phyloP scores from a whole-genome alignment of 2,113 vertebrate genomes.

The Tragulus kanchil region DNA sequence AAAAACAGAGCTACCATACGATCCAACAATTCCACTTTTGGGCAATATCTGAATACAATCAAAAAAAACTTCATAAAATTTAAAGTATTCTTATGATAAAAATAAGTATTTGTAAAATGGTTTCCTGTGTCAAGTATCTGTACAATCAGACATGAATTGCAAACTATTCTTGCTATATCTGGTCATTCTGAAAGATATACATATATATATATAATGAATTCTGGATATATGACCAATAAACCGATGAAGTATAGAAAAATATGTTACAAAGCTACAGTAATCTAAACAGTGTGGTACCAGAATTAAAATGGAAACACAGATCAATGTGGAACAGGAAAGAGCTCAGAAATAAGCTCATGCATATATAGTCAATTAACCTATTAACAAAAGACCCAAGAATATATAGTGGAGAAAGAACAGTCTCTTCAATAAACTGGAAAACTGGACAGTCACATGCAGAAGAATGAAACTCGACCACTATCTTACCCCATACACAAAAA shows the following conservation, averaged over 20 bases:
- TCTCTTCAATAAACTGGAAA: neutral
- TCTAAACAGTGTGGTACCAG: neutral
- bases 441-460: neutral
- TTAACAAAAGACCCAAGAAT: neutral
- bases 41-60: neutral
- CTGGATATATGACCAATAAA: no score
- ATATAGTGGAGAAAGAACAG: neutral
- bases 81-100: no score
- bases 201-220: no score
- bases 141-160: constrained; percentile 84
- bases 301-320: neutral
- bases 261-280: neutral
- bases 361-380: neutral
- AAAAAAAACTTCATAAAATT: no score
- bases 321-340: neutral
- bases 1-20: neutral
- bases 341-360: neutral
- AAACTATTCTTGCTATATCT: constrained; percentile 78
- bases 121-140: constrained; percentile 85
- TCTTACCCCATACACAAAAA: neutral
- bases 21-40: neutral
- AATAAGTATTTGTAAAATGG: no score
- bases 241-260: neutral
- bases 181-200: constrained; percentile 54
- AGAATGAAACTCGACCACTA: neutral